Base-by-base conservation (phyloP, 2,888 invertebrate species). In the Resseliella maxima region DNA sequence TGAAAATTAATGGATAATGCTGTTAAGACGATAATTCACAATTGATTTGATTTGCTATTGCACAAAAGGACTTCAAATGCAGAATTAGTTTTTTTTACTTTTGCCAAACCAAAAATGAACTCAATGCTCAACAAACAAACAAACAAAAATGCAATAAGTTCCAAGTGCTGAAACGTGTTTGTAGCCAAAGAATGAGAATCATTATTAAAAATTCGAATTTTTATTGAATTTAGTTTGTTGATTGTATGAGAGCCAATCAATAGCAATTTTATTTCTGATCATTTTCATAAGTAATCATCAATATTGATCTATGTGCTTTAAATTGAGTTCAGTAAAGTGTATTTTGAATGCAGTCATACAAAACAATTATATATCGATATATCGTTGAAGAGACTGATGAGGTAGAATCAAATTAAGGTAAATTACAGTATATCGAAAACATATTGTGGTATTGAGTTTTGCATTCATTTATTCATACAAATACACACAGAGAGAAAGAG, bases 301-400 rank as follows among this genome's bases (percentile, higher is more conserved):
- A 72, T 72, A 72, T 31, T 72, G 72, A 72, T 72, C n/a, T n/a
- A 72, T 72, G 59, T 6, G 59, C 27, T 24, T 21, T 50, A 50
- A 50, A 50, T 50, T 50, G 46, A 50, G n/a, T n/a, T n/a, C n/a
- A n/a, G n/a, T n/a, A n/a, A n/a, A n/a, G 45, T 45, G 45, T 12
- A 45, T 12, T n/a, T n/a, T n/a, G n/a, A n/a, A n/a, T n/a, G n/a
- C n/a, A n/a, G n/a, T n/a, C n/a, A 72, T 15, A 72, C 35, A 72
- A 72, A 72, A 72, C 72, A 72, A 72, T 72, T 72, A 72, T 72
- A 72, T 35, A 72, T n/a, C 72, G 72, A 72, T 72, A 35, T 35
- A 72, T 35, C 72, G 72, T 72, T 72, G 12, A n/a, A n/a, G n/a
- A 12, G 72, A 31, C 72, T 72, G 72, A 72, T 72, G 72, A 72